Conservation (phyloP, 2,888 invertebrate species). For the Dione juno region DNA sequence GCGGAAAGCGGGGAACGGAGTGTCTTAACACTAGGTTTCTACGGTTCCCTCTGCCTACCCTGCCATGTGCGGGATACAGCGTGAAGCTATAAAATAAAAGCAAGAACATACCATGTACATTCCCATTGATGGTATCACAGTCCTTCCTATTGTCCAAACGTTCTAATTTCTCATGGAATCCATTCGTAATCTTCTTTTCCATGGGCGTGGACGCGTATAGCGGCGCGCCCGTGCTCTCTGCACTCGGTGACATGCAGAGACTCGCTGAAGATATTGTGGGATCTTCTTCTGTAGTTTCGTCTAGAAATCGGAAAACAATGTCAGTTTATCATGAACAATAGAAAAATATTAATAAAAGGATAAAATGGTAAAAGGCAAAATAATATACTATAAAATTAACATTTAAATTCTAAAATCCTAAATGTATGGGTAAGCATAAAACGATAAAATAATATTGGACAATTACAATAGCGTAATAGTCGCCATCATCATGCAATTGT, state of each 20-base stretch:
- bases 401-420: background rate
- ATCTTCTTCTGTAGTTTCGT: slow-evolving; percentile 69
- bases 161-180: slow-evolving; percentile 50
- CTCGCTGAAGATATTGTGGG: slow-evolving; percentile 74
- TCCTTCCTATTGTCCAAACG: slow-evolving; percentile 49
- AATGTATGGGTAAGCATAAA: background rate
- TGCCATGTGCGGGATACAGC: too few relatives aligned
- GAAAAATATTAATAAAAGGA: slow-evolving; percentile 34
- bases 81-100: too few relatives aligned
- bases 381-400: background rate
- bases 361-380: slow-evolving; percentile 5
- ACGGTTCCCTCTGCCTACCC: too few relatives aligned
- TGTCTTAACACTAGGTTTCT: too few relatives aligned
- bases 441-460: too few relatives aligned
- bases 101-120: slow-evolving; percentile 60
- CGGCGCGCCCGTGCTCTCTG: slow-evolving; percentile 47
- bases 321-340: background rate
- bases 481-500: too few relatives aligned
- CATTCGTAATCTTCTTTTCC: slow-evolving; percentile 58
- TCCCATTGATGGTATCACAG: slow-evolving; percentile 66
- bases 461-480: too few relatives aligned
- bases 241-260: slow-evolving; percentile 70
- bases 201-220: slow-evolving; percentile 63
- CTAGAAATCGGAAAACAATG: slow-evolving; percentile 50
- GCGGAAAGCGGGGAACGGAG: too few relatives aligned